Conservation (phyloP, 2,113 vertebrate species). For the Struthidea cinerea region DNA sequence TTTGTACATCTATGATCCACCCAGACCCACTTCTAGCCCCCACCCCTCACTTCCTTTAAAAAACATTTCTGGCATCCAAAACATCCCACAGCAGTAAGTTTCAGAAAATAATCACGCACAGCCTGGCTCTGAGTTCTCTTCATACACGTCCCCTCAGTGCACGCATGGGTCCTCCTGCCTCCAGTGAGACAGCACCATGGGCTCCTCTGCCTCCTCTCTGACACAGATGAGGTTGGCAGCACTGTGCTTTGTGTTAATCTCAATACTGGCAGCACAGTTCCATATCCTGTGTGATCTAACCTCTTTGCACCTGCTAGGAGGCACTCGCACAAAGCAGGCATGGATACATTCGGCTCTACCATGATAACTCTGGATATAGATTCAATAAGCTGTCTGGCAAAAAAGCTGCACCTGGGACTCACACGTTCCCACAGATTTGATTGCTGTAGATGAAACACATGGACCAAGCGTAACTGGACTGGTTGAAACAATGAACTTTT, state of each 20-base stretch:
- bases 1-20: not conserved
- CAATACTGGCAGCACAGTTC: not conserved
- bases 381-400: not conserved
- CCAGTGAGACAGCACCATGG: not conserved
- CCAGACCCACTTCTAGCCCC: not conserved
- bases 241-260: not conserved
- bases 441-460: not conserved
- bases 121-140: not conserved
- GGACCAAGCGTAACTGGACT: not conserved
- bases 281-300: not conserved
- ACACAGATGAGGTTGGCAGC: not conserved
- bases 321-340: not conserved
- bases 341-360: not conserved
- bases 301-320: not conserved
- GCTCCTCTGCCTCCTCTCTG: not conserved
- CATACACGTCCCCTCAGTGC: not conserved
- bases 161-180: not conserved
- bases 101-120: not conserved
- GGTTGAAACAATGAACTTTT: not conserved
- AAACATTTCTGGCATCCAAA: not conserved
- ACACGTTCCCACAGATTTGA: fast-evolving
- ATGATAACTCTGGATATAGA: not conserved
- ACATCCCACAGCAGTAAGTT: not conserved
- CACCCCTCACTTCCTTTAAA: fast-evolving
- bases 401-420: not conserved